Base-by-base conservation (phyloP, 2,113 vertebrate species). In the Larimichthys crocea region DNA sequence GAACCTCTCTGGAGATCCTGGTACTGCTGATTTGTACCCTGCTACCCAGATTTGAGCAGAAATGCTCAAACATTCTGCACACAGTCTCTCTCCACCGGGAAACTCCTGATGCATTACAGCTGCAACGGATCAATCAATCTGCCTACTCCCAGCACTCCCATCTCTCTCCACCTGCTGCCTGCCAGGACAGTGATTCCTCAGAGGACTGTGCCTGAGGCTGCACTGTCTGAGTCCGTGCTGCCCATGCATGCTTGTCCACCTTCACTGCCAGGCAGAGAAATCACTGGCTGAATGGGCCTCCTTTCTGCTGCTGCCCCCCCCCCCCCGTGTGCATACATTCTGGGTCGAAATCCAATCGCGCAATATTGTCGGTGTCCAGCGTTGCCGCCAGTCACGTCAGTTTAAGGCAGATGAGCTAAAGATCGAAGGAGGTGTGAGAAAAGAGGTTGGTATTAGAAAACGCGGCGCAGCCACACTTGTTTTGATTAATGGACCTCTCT, bases 401-500 rank as follows among this genome's bases (percentile, higher is more conserved):
- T 79, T 92, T 89, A 85, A 79, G 59, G 69, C 42, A 10, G 14
- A 52, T 84, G 44, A 63, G 78, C 68, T 88, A 88, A 86, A 83
- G 76, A 77, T 67, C 22, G 82, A 61, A 85, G 70, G 61, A 40
- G 71, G 75, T 64, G 76, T 22, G 61, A 24, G 67, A 74, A 63
- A 61, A 61, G 73, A 26, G 86, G 60, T 56, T 15, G 0, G 50
- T 60, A 53, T 82, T 75, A 35, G 78, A 82, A 76, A 89, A 85
- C 44, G 68, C 60, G 29, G 52, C 61, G 57, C 46, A 12, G 67
- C 82, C 91, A 85, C 35, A 52, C 90, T 90, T 63, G 74, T 90
- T 92, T 88, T 95, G 92, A 94, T 95, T 92, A 94, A 95, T 94
- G 91, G 89, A 94, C 87, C 89, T 85, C 85, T 93, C 92, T 83